Base-by-base conservation (phyloP, 64 coral and sea anemone genomes). In the Montipora sp. region DNA sequence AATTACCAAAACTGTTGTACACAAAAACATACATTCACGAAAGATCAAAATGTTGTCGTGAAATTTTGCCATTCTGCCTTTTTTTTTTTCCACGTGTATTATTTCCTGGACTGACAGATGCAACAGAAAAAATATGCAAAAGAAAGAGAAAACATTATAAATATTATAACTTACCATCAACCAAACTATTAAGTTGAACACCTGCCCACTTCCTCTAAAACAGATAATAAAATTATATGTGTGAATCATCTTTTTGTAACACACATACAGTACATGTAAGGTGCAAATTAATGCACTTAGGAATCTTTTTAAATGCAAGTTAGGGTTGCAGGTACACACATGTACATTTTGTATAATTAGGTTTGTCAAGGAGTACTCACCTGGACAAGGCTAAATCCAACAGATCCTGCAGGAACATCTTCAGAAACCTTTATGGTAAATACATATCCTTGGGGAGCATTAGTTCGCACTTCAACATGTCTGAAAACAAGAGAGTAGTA, bases 371-470 rank as follows among this genome's bases (percentile, higher is more conserved):
- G 4, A 19, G 0, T 21, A 21, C 5, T 71, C 14, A 94, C 93
- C 93, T 94, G 93, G 12, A 98, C 84, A 49, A 98, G 92, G 50
- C 84, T 98, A 27, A 98, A 98, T 55, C 95, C 95, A 36, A 89
- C 95, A 18, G 78, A 79, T 14, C 95, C 95, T 65, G 27, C 48
- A 19, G 92, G 57, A 2, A 98, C 88, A 18, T 78, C 89, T n/a
- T 89, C 88, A 12, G 89, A 94, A 27, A 94, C 95, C 89, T 74
- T 94, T 15, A 92, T 94, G n/a, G 95, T 94, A 75, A 98, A 98
- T 22, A 98, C 91, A 53, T 75, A 98, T 11, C 84, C 87, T 13
- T 84, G 90, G 0, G 92, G 70, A 1, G 92, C 83, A 84, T 73
- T 93, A 27, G 92, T 91, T 8, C 81, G 75, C 6, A 98, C 95